A percentile compares a stretch with the other conserved stretches of the same genome.
Evolutionary conservation across 1,140 invertebrate genomes (phyloP).

Genomic region (Drosophila navojoa): DNA sequence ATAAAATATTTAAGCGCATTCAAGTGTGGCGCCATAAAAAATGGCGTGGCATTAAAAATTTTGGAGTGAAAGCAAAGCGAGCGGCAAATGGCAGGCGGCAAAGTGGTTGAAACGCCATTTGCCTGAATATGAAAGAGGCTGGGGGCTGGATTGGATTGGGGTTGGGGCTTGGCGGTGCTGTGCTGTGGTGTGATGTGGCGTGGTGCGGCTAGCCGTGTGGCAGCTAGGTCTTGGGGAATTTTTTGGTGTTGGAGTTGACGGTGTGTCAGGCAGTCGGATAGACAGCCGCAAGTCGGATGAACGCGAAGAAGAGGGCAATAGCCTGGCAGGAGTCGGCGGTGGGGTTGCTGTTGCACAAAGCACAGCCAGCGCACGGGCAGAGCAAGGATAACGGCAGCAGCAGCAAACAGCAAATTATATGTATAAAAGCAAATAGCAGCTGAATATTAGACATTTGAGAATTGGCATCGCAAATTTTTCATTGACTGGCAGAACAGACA

Average conservation of each 20-base stretch:
- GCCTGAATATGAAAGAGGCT: conserved; percentile 10
- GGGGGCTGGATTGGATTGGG: neutral
- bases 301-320: neutral
- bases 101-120: conserved; percentile 52
- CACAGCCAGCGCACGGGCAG: conserved; percentile 13
- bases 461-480: conserved; percentile 75
- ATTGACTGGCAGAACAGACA: conserved; percentile 54
- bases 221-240: conserved; percentile 4
- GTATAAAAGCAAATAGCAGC: conserved; percentile 64
- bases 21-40: conserved; percentile 78
- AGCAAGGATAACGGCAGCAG: conserved; percentile 36
- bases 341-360: conserved; percentile 1
- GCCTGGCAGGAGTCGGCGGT: neutral
- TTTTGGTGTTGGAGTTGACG: conserved; percentile 35
- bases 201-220: neutral
- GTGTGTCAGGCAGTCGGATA: conserved; percentile 59
- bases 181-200: neutral
- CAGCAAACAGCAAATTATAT: conserved; percentile 63
- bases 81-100: conserved; percentile 59
- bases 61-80: conserved; percentile 73
- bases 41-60: conserved; percentile 77
- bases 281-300: conserved; percentile 43
- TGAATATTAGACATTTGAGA: conserved; percentile 80
- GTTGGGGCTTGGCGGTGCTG: neutral
- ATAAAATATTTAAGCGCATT: conserved; percentile 83